Percentiles rank a stretch among this genome's conserved stretches.
Evolutionary conservation across 2,888 invertebrate genomes (phyloP).

Genomic region (Tenodera sinensis): DNA sequence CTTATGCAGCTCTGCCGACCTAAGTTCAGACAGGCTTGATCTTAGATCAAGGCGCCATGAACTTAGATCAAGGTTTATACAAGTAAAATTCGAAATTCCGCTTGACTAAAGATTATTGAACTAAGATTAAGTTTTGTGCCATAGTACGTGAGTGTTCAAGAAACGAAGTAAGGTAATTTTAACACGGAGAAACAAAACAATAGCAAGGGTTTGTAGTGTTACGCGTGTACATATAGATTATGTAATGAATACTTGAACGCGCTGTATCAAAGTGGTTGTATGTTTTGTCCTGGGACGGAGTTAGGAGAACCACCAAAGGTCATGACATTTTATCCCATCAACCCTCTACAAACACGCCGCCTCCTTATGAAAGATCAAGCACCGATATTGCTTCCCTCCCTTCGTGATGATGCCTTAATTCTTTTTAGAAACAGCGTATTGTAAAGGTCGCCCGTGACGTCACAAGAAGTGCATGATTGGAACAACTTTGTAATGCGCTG

Average conservation of each 20-base stretch:
- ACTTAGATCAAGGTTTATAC: too few relatives aligned
- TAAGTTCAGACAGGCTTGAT: too few relatives aligned
- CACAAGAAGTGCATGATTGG: background rate
- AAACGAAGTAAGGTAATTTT: too few relatives aligned
- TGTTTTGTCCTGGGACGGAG: background rate
- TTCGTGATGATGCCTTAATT: background rate
- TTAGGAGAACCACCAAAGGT: conserved; percentile 9
- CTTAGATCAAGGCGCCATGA: too few relatives aligned
- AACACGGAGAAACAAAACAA: too few relatives aligned
- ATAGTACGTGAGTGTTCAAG: too few relatives aligned
- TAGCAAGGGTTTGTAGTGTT: too few relatives aligned
- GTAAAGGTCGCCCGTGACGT: background rate
- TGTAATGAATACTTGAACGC: background rate
- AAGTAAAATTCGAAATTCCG: too few relatives aligned
- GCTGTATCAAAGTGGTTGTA: background rate
- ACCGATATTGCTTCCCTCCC: background rate
- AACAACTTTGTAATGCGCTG: background rate
- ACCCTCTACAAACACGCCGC: background rate
- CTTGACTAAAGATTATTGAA: too few relatives aligned
- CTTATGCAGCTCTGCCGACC: too few relatives aligned
- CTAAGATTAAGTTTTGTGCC: too few relatives aligned
- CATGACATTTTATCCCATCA: conserved; percentile 5
- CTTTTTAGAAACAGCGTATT: background rate
- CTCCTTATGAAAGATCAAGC: background rate
- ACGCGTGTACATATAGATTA: background rate